phyloP scores from a whole-genome alignment of 2,888 invertebrate genomes.

The Mellilla xanthometata region DNA sequence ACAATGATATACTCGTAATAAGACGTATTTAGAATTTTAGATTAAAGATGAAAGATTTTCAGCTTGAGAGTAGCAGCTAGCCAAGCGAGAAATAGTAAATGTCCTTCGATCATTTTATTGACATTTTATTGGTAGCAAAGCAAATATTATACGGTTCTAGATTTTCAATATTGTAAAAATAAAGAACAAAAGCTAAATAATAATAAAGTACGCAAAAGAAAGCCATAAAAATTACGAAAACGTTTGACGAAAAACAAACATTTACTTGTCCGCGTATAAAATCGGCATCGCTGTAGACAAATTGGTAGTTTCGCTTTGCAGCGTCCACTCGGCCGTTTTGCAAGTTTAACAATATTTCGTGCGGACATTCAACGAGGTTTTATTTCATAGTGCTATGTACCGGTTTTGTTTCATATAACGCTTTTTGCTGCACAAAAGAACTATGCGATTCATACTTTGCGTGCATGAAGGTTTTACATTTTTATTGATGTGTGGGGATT shows the following conservation, averaged over 20 bases:
- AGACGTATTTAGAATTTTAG: no score
- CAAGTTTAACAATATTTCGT: constrained; percentile 76
- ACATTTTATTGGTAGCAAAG: no score
- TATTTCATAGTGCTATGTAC: constrained; percentile 25
- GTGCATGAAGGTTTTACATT: no score
- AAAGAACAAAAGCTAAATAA: no score
- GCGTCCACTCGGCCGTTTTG: constrained; percentile 60
- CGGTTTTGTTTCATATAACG: constrained; percentile 28
- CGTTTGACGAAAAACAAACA: constrained; percentile 5
- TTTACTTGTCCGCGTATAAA: constrained; percentile 18
- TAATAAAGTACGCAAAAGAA: neutral
- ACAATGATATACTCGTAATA: no score
- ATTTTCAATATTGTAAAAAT: no score
- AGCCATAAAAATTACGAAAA: constrained; percentile 1
- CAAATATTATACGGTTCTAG: no score
- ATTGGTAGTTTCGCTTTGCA: constrained; percentile 33
- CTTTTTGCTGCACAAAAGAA: constrained; percentile 22
- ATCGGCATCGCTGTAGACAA: constrained; percentile 21
- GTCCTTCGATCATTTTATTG: no score
- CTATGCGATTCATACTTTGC: constrained; percentile 9
- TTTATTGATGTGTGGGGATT: neutral
- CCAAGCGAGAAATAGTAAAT: no score
- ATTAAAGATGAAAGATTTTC: no score
- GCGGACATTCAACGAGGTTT: constrained; percentile 36
- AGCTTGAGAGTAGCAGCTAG: no score